Evolutionary conservation across 2,888 invertebrate species (phyloP).

Genomic region (Patella depressa): DNA sequence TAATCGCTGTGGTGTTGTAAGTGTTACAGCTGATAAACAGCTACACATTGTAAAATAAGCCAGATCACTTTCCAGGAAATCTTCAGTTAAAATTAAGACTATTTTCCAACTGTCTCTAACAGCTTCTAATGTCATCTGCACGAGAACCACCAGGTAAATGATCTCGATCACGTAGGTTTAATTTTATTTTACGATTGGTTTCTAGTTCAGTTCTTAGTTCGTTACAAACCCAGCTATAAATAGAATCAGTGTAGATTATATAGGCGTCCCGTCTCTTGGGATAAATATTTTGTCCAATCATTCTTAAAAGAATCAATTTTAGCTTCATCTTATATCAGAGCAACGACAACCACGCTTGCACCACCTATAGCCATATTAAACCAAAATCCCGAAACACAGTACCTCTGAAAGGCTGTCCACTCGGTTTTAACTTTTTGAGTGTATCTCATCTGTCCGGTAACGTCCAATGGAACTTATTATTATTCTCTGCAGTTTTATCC

Average conservation of each 20-base stretch:
- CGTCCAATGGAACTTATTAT: background rate
- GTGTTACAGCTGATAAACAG: background rate
- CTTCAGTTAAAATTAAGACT: background rate
- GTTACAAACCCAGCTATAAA: background rate
- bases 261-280: background rate
- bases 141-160: background rate
- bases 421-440: background rate
- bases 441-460: background rate
- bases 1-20: background rate
- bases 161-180: background rate
- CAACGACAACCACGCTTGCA: background rate
- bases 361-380: background rate
- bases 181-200: background rate
- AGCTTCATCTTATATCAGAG: background rate
- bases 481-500: background rate
- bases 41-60: background rate
- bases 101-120: background rate
- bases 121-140: background rate
- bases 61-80: background rate
- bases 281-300: background rate
- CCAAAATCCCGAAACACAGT: background rate
- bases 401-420: background rate
- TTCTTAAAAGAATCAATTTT: background rate
- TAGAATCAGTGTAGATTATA: background rate
- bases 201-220: background rate